phyloP scores from a whole-genome alignment of 1,140 invertebrate species.

The Zaprionus nigranus region DNA sequence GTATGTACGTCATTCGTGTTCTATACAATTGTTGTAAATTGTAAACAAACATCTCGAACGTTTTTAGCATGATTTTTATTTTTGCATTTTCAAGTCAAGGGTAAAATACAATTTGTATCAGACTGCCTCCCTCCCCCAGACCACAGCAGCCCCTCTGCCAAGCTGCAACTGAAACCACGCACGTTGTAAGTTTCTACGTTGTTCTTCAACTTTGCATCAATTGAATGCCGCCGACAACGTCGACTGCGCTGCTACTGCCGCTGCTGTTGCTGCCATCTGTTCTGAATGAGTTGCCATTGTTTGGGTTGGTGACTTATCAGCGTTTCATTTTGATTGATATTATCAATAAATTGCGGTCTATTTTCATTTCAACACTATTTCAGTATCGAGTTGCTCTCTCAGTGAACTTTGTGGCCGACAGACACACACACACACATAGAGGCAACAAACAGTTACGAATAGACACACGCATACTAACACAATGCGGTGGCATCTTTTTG shows the following conservation, averaged over 20 bases:
- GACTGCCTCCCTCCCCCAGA: neutral
- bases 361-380: constrained; percentile 50
- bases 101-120: constrained; percentile 29
- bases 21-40: constrained; percentile 56
- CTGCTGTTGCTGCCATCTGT: constrained; percentile 37
- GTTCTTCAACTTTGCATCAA: constrained; percentile 53
- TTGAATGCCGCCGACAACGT: constrained; percentile 40
- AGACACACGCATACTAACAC: constrained; percentile 31
- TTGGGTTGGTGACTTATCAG: constrained; percentile 47
- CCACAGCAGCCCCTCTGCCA: neutral
- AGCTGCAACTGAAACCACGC: constrained; percentile 30
- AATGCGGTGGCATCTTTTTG: constrained; percentile 77
- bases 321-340: constrained; percentile 55
- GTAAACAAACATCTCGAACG: constrained; percentile 57
- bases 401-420: constrained; percentile 68
- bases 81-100: too few species aligned
- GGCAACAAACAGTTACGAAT: constrained; percentile 12
- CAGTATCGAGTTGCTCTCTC: constrained; percentile 73
- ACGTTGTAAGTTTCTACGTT: constrained; percentile 34
- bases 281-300: constrained; percentile 50
- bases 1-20: neutral
- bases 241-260: constrained; percentile 28
- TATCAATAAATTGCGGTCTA: constrained; percentile 75
- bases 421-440: constrained; percentile 32
- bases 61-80: constrained; percentile 51